These are phyloP conservation scores for Rhabdornis inornatus DNA, from an alignment of 2,113 vertebrate genomes.

Conservation along the genomic window DNA sequence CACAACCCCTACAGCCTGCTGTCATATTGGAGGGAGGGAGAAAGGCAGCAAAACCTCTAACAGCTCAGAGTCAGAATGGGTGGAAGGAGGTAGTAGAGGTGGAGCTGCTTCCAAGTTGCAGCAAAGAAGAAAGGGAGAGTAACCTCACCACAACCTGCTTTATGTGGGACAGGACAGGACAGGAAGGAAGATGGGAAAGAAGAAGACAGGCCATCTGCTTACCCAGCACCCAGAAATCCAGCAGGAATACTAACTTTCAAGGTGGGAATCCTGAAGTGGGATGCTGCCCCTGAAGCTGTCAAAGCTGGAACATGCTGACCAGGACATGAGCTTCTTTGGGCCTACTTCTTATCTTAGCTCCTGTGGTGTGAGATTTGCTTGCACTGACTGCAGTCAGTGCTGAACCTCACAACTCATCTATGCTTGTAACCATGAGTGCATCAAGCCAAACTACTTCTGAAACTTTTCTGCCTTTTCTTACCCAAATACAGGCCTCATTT, in stretches of 20 bases:
- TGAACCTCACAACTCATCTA: neutral
- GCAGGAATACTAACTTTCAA: neutral
- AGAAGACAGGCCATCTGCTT: neutral
- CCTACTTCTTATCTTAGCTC: neutral
- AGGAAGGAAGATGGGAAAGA: neutral
- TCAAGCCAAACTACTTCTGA: neutral
- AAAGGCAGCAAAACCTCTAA: neutral
- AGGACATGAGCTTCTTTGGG: neutral
- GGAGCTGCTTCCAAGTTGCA: neutral
- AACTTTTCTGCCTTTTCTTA: neutral
- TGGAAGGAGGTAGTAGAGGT: neutral
- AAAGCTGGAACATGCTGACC: neutral
- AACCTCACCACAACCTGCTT: neutral
- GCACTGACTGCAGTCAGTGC: neutral
- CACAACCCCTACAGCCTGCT: neutral
- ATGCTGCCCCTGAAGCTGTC: neutral
- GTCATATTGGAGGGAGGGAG: neutral
- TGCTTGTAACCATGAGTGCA: neutral
- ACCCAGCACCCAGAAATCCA: neutral
- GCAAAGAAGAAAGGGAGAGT: neutral
- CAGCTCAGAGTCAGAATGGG: neutral
- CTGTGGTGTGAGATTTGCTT: neutral
- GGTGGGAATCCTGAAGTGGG: neutral
- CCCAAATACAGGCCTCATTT: neutral
- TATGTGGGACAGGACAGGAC: neutral